Conservation (phyloP, 2,888 invertebrate species). For the Orthosia gracilis region DNA sequence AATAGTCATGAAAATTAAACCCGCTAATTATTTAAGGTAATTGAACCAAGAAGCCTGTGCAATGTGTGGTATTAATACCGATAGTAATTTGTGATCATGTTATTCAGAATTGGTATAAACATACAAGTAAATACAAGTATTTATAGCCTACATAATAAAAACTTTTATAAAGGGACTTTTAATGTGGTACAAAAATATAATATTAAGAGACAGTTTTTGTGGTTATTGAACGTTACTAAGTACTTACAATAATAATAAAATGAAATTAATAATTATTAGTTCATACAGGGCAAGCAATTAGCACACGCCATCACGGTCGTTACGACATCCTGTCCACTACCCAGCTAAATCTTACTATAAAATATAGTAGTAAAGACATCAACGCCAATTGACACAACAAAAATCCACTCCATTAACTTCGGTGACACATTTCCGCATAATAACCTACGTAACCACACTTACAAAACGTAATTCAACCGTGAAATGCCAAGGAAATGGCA, state of each 20-base stretch:
- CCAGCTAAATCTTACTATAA: background rate
- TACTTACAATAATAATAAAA: background rate
- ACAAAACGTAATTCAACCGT: constrained; percentile 34
- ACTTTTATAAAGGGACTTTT: background rate
- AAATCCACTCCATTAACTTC: constrained; percentile 31
- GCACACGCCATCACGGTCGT: accelerated
- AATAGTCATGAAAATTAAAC: constrained; percentile 2
- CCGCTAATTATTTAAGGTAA: constrained; percentile 7
- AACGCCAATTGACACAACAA: constrained; percentile 39
- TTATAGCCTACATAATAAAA: background rate
- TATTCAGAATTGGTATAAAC: background rate
- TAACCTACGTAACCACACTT: constrained; percentile 27
- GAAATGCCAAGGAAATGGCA: constrained; percentile 50
- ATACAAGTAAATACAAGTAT: background rate
- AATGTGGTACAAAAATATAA: background rate
- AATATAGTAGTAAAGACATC: constrained; percentile 38
- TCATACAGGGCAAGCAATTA: background rate
- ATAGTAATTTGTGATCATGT: background rate
- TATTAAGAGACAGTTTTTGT: background rate
- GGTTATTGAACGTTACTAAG: background rate
- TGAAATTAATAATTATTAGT: no score
- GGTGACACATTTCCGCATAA: constrained; percentile 42
- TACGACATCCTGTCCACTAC: background rate
- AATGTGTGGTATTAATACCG: background rate
- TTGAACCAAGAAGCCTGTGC: background rate